Evolutionary conservation across 2,888 invertebrate genomes (phyloP).

Genomic region (Dioctria rufipes): DNA sequence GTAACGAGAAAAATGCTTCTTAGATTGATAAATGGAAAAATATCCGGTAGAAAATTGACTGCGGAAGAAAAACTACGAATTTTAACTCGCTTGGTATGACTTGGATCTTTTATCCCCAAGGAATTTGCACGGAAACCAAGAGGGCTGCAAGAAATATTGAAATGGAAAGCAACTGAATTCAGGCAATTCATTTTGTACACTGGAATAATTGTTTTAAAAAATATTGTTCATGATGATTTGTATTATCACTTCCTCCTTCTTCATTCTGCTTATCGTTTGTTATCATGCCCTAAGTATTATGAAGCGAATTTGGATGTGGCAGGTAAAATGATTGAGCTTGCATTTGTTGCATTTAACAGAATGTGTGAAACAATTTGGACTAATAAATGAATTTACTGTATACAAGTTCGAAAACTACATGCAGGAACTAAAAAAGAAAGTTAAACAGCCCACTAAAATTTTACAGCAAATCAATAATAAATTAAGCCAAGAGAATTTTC

Average conservation of each 20-base stretch:
- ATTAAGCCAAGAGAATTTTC: too few species aligned
- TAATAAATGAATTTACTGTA: too few species aligned
- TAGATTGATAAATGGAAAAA: slow-evolving; percentile 15
- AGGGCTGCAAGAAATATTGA: slow-evolving; percentile 1
- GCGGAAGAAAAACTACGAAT: not conserved
- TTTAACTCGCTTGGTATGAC: not conserved
- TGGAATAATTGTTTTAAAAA: slow-evolving; percentile 31
- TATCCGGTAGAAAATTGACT: not conserved
- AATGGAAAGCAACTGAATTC: slow-evolving; percentile 40
- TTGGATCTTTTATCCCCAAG: not conserved
- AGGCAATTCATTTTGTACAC: slow-evolving; percentile 39
- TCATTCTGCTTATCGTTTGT: slow-evolving; percentile 28
- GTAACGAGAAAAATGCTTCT: slow-evolving; percentile 37
- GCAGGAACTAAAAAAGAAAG: too few species aligned
- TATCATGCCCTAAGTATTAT: not conserved
- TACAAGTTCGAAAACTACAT: too few species aligned
- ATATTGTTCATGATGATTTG: not conserved
- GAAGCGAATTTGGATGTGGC: slow-evolving; percentile 10
- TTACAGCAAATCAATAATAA: too few species aligned
- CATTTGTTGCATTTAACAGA: too few species aligned
- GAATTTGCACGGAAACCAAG: slow-evolving; percentile 1
- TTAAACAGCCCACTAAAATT: too few species aligned
- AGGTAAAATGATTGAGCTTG: slow-evolving; percentile 7
- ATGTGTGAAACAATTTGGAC: too few species aligned
- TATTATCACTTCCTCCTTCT: slow-evolving; percentile 34